These are phyloP conservation scores for Blastobasis adustella DNA, from an alignment of 2,888 invertebrate species.

Conservation along the genomic window DNA sequence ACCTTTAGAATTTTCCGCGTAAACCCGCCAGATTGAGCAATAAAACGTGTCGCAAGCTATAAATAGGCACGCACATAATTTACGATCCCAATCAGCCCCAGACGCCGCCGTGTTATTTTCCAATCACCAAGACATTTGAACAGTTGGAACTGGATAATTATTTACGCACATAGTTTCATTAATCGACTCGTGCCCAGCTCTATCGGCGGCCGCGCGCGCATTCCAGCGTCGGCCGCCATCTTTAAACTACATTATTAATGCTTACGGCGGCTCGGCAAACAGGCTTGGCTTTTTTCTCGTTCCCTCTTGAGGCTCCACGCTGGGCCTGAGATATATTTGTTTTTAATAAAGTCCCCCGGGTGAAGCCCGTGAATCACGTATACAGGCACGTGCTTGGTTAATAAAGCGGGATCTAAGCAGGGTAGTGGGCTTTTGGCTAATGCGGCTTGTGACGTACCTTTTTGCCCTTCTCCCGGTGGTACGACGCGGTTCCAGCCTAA, in stretches of 20 bases:
- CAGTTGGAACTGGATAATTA: neutral
- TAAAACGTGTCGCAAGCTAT: too few species aligned
- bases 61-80: too few species aligned
- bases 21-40: too few species aligned
- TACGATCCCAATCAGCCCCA: too few species aligned
- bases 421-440: too few species aligned
- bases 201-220: slow-evolving; percentile 48
- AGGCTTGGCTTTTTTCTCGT: slow-evolving; percentile 36
- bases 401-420: too few species aligned
- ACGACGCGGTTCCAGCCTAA: too few species aligned
- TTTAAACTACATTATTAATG: slow-evolving; percentile 72
- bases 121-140: neutral
- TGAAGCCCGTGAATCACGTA: too few species aligned
- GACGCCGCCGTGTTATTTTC: neutral
- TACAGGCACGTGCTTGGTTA: too few species aligned
- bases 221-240: slow-evolving; percentile 61
- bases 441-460: too few species aligned
- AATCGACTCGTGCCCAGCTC: slow-evolving; percentile 31
- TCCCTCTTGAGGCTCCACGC: slow-evolving; percentile 31
- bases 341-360: slow-evolving; percentile 40
- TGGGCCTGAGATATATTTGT: slow-evolving; percentile 50
- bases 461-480: too few species aligned
- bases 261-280: slow-evolving; percentile 52
- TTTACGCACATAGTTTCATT: slow-evolving; percentile 7
- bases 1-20: too few species aligned